phyloP scores from a whole-genome alignment of 2,113 vertebrate genomes.

The Sinosuthora webbiana region DNA sequence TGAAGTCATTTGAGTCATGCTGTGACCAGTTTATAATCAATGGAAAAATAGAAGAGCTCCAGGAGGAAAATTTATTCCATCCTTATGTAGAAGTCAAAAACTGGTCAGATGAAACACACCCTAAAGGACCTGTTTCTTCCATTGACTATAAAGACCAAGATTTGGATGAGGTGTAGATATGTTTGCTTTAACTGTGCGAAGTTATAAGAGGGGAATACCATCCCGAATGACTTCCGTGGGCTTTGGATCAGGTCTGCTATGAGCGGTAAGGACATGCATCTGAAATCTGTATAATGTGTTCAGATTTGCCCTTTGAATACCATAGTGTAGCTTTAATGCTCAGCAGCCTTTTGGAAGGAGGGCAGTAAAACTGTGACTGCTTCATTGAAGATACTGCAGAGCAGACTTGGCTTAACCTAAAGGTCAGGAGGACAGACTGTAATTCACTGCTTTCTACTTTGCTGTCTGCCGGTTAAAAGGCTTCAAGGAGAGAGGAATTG shows the following conservation, averaged over 20 bases:
- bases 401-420: neutral
- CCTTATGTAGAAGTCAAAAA: neutral
- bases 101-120: neutral
- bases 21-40: neutral
- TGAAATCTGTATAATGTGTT: neutral
- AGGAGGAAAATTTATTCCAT: neutral
- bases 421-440: neutral
- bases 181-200: neutral
- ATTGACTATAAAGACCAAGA: neutral
- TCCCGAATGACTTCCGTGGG: neutral
- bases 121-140: neutral
- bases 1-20: neutral
- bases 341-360: neutral
- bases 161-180: neutral
- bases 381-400: neutral
- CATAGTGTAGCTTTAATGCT: neutral
- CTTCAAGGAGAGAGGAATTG: neutral
- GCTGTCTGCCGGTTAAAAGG: neutral
- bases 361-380: neutral
- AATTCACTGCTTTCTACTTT: neutral
- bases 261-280: neutral
- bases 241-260: neutral
- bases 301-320: neutral
- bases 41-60: neutral
- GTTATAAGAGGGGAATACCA: neutral